Evolutionary conservation across 1,140 invertebrate genomes (phyloP), one percentile per base, ranked within the genome.

Genomic region (Zophobas atratus): DNA sequence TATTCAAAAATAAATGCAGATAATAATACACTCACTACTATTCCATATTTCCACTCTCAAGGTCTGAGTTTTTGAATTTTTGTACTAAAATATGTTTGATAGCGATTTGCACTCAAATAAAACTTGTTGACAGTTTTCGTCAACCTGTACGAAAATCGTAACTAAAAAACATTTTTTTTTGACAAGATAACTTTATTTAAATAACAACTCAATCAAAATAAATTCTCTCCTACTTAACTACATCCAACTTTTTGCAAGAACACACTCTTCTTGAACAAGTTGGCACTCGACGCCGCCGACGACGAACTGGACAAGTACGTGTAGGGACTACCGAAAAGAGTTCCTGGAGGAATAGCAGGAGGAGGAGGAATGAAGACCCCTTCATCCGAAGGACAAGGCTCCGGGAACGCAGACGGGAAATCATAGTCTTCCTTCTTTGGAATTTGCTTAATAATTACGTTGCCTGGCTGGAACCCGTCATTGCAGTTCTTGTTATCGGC

Each of bases 391-490:
- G 60, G 60, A 67, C 75, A 76, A 36, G 75, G 75, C 55, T 77
- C 75, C n/a, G 75, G 75, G 2, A 63, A 53, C 8, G 36, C n/a
- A 0, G 49, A 36, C n/a, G 75, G 75, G 32, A 77, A 6, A 4
- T n/a, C 2, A 41, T 71, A 6, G 35, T 35, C 48, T 56, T 77
- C 75, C 36, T 34, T 2, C 56, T 80, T 80, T 0, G 67, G 76
- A 0, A 80, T 33, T 32, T 67, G 55, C 32, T 74, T 74, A 33
- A 76, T 71, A 55, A 81, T 77, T 1, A 82, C 79, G 51, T 67
- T 79, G 20, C 81, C 81, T 1, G 81, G 81, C 5, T 74, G 46
- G 75, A 70, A 82, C 1, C 80, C 79, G 51, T 81, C 77, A 56
- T 76, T 49, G 67, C 75, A 77, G 6, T 60, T 1, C 6, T 34